Base-by-base conservation (phyloP, 2,113 vertebrate genomes). In the Rhinichthys klamathensis region DNA sequence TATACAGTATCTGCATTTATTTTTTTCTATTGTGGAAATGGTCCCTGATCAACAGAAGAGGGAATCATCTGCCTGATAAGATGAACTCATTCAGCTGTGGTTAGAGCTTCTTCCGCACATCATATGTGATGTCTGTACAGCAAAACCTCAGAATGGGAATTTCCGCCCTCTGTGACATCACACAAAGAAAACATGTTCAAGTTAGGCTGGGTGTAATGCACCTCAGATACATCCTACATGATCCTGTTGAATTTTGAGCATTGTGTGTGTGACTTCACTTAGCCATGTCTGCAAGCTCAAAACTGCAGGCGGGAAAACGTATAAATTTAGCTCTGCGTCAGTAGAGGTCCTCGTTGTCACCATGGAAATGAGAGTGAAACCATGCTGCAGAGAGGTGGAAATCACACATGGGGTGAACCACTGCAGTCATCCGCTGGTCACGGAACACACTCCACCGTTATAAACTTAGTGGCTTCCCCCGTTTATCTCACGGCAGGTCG, bases 281-380 rank as follows among this genome's bases (percentile, higher is more conserved):
- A 41, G 32, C 13, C n/a, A 27, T 44, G 38, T 65, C 15, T 44
- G 56, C 60, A 35, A 69, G 61, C 60, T 69, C 6, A 54, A 38
- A 78, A 60, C n/a, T 61, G 38, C 49, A n/a, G n/a, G 63, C 27
- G 16, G 49, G 79, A 79, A 83, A 69, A 54, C 79, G 32, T 82
- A 60, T 76, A 85, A 63, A 73, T 85, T 69, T 73, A 61, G 77
- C 63, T 85, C 65, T 69, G 30, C 63, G 63, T 67, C 49, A 73
- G 67, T 83, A 84, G 77, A 86, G 85, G 65, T 81, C 60, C 77
- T 79, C 81, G 11, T 79, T 8, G 60, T 86, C 77, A 75, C 82
- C 61, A 81, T 86, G 87, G 84, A 86, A 84, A 88, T 88, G 46
- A 82, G 58, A 27, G 27, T 51, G 80, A 80, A 82, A 73, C 46